These are phyloP conservation scores for Bubalus kerabau DNA, from an alignment of 2,113 vertebrate genomes.

Conservation along the genomic window DNA sequence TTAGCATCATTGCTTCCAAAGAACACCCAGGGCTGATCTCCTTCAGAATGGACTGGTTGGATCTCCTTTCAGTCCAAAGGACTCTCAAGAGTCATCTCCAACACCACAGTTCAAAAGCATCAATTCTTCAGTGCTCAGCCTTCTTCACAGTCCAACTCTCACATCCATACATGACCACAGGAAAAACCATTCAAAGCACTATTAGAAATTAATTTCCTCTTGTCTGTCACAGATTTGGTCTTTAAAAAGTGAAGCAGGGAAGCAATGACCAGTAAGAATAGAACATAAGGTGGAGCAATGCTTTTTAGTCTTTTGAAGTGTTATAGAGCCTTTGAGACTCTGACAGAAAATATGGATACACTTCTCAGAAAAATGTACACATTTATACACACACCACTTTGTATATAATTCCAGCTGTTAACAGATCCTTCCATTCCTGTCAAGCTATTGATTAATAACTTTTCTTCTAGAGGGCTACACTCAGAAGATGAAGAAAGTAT, in stretches of 20 bases:
- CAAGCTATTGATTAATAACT: neutral
- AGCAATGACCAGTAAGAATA: neutral
- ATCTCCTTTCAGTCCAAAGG: too few species aligned
- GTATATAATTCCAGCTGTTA: neutral
- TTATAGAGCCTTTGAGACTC: neutral
- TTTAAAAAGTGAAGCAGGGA: neutral
- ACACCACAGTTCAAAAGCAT: too few species aligned
- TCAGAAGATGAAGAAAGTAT: neutral
- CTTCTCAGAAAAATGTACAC: neutral
- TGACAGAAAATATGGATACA: neutral
- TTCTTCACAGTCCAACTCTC: too few species aligned
- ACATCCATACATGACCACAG: too few species aligned
- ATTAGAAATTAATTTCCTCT: neutral
- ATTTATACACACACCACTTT: neutral
- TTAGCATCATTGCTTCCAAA: too few species aligned
- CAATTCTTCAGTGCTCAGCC: too few species aligned
- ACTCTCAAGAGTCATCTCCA: too few species aligned
- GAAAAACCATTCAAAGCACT: neutral
- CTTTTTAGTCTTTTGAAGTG: neutral
- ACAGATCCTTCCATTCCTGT: neutral
- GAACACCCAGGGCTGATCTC: too few species aligned
- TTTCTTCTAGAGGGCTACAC: neutral
- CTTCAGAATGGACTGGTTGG: too few species aligned
- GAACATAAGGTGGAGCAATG: neutral
- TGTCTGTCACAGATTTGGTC: neutral